phyloP scores from a whole-genome alignment of 2,888 invertebrate genomes.

The Oscheius sp. region DNA sequence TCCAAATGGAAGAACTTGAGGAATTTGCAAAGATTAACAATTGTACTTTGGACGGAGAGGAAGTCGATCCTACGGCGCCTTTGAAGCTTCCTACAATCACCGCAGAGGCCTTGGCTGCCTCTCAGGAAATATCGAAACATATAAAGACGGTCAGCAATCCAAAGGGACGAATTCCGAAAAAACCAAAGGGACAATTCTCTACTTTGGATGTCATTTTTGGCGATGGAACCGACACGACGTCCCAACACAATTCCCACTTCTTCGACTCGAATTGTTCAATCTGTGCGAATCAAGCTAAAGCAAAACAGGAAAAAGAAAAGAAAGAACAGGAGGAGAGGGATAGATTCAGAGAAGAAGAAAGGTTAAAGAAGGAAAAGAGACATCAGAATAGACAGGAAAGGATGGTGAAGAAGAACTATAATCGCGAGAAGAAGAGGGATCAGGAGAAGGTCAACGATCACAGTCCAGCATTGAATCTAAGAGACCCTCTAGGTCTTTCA shows the following conservation, averaged over 20 bases:
- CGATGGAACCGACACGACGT: conserved; percentile 52
- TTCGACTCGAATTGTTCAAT: conserved; percentile 56
- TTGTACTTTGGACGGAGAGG: neutral
- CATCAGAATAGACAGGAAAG: neutral
- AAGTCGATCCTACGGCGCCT: neutral
- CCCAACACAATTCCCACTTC: conserved; percentile 49
- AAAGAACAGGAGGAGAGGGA: conserved; percentile 29
- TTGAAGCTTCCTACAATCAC: neutral
- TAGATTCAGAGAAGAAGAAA: conserved; percentile 29
- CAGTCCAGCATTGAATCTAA: neutral
- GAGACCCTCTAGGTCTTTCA: conserved; percentile 2
- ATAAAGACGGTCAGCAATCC: neutral
- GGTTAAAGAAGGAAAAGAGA: conserved; percentile 16
- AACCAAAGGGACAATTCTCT: conserved; percentile 26
- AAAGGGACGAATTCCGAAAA: conserved; percentile 16
- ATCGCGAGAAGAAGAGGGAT: neutral
- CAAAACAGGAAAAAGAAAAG: conserved; percentile 26
- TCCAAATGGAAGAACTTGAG: neutral
- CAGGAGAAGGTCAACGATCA: neutral
- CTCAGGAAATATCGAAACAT: conserved; percentile 9
- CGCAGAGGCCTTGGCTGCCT: neutral
- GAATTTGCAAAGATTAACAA: conserved; percentile 8
- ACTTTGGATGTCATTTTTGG: conserved; percentile 55
- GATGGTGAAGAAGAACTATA: neutral
- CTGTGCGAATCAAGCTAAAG: conserved; percentile 40